Evolutionary conservation across 1,140 invertebrate species (phyloP), one percentile per base, ranked within the genome.

Genomic region (Oryzaephilus surinamensis): DNA sequence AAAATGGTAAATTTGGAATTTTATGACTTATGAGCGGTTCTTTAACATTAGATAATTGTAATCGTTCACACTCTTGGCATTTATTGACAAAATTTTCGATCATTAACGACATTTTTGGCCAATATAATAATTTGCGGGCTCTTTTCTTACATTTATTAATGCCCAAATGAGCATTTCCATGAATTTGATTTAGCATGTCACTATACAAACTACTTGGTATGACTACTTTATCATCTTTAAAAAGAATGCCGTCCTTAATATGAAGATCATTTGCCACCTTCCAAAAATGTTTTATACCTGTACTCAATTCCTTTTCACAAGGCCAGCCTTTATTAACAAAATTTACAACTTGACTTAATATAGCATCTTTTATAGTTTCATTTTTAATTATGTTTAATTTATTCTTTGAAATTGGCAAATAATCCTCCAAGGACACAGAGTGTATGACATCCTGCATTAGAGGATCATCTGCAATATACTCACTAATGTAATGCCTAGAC

Each of bases 1-100:
- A 14, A 32, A 41, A 32, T 21, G 30, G 38, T 11, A 24, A 26
- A 11, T 39, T 20, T 2, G 38, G 38, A 12, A 39, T 23, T 24
- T 33, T 23, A 28, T 41, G 38, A 21, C 14, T 4, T 11, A 6
- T 16, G 8, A 39, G 6, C 1, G 37, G 28, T 29, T 39, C 28
- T 15, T 21, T 31, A 30, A 11, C 8, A 30, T 32, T 31, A 31
- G 18, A 31, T 19, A 12, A 20, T n/a, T 27, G n/a, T 6, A 20
- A 37, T 15, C 14, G 27, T 16, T 37, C 23, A 37, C 35, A 37
- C 11, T n/a, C 6, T 28, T 14, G 12, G 28, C 35, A 37, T 6
- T 26, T 4, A 13, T 27, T 36, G 3, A 36, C 23, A 26, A 12
- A 36, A 12, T 26, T 16, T 36, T 33, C 15, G 11, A 33, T 33